A percentile compares a stretch with the other conserved stretches of the same genome.
Evolutionary conservation across 2,113 vertebrate genomes (phyloP).

Genomic region (Dendrocopos noguchii): DNA sequence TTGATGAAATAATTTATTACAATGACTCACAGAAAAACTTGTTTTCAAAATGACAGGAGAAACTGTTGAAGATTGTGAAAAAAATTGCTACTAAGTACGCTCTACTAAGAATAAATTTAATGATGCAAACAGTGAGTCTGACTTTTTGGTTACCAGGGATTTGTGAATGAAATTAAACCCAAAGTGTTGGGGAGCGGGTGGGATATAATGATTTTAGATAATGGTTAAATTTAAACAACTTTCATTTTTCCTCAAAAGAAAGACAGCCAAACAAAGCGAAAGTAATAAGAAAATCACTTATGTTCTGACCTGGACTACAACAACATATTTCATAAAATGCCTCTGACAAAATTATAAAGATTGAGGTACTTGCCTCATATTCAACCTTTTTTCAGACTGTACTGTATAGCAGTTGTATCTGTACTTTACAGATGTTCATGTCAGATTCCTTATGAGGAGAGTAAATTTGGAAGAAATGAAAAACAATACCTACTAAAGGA

Average conservation of each 20-base stretch:
- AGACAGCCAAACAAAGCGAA: background rate
- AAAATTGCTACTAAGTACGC: constrained; percentile 43
- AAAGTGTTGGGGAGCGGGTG: background rate
- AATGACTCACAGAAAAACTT: constrained; percentile 63
- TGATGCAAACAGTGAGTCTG: constrained; percentile 54
- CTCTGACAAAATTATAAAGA: background rate
- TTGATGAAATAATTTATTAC: constrained; percentile 66
- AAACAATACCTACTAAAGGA: background rate
- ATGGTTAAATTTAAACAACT: background rate
- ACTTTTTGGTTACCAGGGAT: constrained; percentile 21
- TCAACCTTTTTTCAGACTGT: background rate
- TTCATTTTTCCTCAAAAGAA: background rate
- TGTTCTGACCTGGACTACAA: background rate
- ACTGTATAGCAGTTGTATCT: background rate
- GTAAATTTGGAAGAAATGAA: background rate
- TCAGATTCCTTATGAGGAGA: background rate
- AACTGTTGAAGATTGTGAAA: constrained; percentile 59
- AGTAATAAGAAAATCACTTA: background rate
- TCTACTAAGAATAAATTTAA: constrained; percentile 63
- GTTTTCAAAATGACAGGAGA: constrained; percentile 60
- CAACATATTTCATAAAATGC: background rate
- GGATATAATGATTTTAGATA: background rate
- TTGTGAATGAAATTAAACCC: background rate
- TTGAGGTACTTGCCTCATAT: background rate
- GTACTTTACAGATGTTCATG: background rate